Percentiles rank a stretch among this genome's conserved stretches.
Evolutionary conservation across 1,140 invertebrate genomes (phyloP).

Genomic region (Oedothorax gibbosus): DNA sequence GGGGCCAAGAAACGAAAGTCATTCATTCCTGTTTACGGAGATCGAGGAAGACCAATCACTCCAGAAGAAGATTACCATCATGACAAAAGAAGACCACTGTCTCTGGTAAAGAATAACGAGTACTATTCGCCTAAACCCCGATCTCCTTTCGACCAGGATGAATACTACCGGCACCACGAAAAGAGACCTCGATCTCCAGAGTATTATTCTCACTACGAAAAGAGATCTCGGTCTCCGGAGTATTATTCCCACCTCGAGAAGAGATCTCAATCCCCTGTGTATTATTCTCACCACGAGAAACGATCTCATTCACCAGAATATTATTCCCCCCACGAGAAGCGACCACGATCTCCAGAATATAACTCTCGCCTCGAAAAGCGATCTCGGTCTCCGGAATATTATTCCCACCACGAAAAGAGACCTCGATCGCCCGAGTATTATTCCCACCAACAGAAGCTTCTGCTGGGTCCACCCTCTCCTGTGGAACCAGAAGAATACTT

Average conservation of each 20-base stretch:
- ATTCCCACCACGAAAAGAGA: conserved; percentile 2
- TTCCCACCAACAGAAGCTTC: conserved; percentile 21
- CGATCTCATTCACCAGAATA: conserved; percentile 17
- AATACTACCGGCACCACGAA: neutral
- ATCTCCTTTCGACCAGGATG: neutral
- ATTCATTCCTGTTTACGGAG: conserved; percentile 47
- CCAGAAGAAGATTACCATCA: neutral
- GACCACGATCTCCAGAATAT: conserved; percentile 5
- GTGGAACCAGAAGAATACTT: conserved; percentile 6
- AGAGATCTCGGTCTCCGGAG: conserved; percentile 8
- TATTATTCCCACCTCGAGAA: conserved; percentile 18
- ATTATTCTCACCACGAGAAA: conserved; percentile 21
- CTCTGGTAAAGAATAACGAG: neutral
- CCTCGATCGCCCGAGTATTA: conserved; percentile 4
- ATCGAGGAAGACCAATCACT: neutral
- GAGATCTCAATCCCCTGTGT: conserved; percentile 9
- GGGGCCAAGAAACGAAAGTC: conserved; percentile 49
- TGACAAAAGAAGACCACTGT: neutral
- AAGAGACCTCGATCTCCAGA: conserved; percentile 22
- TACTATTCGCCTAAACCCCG: conserved; percentile 3
- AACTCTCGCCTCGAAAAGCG: conserved; percentile 1
- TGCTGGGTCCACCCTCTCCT: neutral
- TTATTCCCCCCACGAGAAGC: conserved; percentile 9
- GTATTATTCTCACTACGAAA: conserved; percentile 23
- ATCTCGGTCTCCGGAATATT: conserved; percentile 10